phyloP scores from a whole-genome alignment of 2,113 vertebrate genomes.

The Gymnarchus niloticus region DNA sequence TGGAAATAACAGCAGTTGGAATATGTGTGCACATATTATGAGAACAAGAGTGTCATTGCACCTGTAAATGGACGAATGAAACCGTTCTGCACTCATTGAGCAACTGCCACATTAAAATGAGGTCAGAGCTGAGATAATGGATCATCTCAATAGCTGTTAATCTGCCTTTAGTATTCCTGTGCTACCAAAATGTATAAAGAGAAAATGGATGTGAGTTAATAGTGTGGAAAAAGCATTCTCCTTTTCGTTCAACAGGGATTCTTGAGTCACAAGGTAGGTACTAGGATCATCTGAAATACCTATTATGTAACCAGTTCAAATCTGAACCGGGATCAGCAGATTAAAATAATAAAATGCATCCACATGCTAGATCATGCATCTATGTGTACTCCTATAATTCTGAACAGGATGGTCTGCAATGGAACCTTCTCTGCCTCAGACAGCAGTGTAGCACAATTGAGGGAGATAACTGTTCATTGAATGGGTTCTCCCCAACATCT shows the following conservation, averaged over 20 bases:
- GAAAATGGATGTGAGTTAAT: constrained; percentile 9
- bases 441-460: neutral
- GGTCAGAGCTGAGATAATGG: constrained; percentile 14
- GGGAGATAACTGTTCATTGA: neutral
- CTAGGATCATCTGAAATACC: neutral
- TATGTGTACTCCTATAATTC: neutral
- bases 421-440: neutral
- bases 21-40: no score
- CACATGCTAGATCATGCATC: neutral
- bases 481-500: neutral
- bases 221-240: neutral
- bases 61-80: neutral
- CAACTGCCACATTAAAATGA: neutral
- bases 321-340: neutral
- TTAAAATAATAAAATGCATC: neutral
- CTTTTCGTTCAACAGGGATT: neutral
- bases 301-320: constrained; percentile 3
- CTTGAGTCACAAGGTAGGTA: neutral
- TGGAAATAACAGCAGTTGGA: neutral
- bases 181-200: constrained; percentile 14
- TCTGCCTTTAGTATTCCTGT: constrained; percentile 10
- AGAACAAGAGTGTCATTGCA: neutral
- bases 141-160: constrained; percentile 13
- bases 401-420: neutral
- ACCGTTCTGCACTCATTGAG: neutral